Evolutionary conservation across 2,888 invertebrate species (phyloP), one percentile per base, ranked within the genome.

Genomic region (Anthoptus insignis): DNA sequence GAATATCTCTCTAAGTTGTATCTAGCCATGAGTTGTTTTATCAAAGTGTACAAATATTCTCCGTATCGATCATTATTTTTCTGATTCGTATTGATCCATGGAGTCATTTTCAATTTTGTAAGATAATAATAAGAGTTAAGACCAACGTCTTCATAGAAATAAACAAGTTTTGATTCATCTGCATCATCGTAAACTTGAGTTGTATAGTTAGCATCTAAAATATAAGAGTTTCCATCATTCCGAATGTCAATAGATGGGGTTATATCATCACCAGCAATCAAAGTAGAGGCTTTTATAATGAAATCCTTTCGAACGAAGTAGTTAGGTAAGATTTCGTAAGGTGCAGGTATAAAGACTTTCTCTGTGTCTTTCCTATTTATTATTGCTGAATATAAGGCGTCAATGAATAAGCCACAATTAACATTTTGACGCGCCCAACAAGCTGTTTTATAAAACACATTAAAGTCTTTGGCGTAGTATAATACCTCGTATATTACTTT

Each of bases 71-170:
- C 89, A 65, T 89, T 84, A 57, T 92, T 86, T 49, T 61, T 34
- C 11, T 53, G 58, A 22, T 92, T 86, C 14, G 72, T 65, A 27
- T 65, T 68, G 83, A 94, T 93, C 92, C 94, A 95, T 3, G 95
- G 94, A 49, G 94, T 91, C 71, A 86, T 79, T 74, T 94, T 94
- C 69, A 95, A 88, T 73, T 88, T 90, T 67, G 76, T 81, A 76
- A 94, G 93, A 82, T 93, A 95, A 87, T 96, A 96, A 84, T 93
- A 96, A 0, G 94, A 82, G 81, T 96, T 96, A 68, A 96, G 87
- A 54, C 95, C 96, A 64, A 96, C 86, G 78, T 96, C 96, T 83
- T 97, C 96, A n/a, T 94, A 94, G 83, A 96, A 96, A 82, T 96
- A 96, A 49, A 95, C 93, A 61, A 96, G 74, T 74, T 94, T 94